Evolutionary conservation across 2,888 invertebrate genomes (phyloP), one percentile per base, ranked within the genome.

Genomic region (Aleiodes testaceus): DNA sequence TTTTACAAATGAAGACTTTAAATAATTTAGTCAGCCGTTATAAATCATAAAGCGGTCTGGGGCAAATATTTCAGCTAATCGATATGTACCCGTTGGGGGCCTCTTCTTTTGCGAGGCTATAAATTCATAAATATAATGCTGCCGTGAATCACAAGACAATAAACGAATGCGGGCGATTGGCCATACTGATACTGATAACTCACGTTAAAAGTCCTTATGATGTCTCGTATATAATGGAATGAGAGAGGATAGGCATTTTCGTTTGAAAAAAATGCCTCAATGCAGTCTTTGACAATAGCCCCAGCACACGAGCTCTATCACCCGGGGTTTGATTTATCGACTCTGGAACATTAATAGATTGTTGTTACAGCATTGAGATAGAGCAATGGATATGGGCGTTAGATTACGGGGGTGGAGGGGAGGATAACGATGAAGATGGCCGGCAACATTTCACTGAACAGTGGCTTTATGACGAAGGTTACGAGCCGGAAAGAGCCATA

Each of bases 401-500:
- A 22, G 50, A 53, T 22, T 53, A 11, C 7, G 70, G 71, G 72
- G 59, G 67, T 65, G 50, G 67, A 52, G 6, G 42, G 26, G 61
- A 36, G 66, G 69, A 26, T 49, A 66, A 30, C 45, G 26, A 55
- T 61, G 69, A 47, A 78, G 79, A 81, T 26, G 82, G 78, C 79
- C 79, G 79, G 81, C 80, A 79, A 85, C 86, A 86, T 86, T 85
- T 86, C 80, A 85, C 77, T 81, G 79, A 78, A 82, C 81, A 83
- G 85, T 86, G 83, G 85, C 85, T 86, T 86, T 86, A 86, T 86
- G 85, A 84, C 79, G 80, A 6, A 82, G 84, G 85, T 85, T 86
- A 85, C 84, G 85, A 85, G 85, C 82, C 84, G 85, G 86, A 84
- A 86, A 85, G 84, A 85, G 82, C 85, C 84, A 85, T 86, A 86